Evolutionary conservation across 2,797 vertebrate species (phyloP), one percentile per base, ranked within the genome.

Genomic region (Sardinella longiceps): DNA sequence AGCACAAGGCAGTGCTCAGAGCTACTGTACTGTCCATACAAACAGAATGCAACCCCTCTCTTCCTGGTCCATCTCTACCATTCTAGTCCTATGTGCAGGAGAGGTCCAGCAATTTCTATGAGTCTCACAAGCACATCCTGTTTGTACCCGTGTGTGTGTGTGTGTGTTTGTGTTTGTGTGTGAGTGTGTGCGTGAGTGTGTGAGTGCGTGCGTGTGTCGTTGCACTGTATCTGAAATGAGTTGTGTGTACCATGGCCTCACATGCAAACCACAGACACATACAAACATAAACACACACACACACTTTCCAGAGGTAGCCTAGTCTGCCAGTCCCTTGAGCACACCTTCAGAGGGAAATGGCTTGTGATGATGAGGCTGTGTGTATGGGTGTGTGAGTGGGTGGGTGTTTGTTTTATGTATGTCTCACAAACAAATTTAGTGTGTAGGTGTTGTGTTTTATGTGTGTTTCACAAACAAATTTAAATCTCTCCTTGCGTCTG

Each of bases 221-320:
- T 15, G 5, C 25, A 9, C 12, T 60, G 58, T 63, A 7, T 63
- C 18, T 53, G 51, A 20, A 53, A 20, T 53, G 15, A 53, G 5
- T 53, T 53, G 51, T 20, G 18, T 18, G 4, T 53, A 53, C 18
- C 51, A 15, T 53, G 0, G 80, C 30, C 80, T 53, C 83, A 53
- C 51, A 53, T 3, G 51, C 51, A 53, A 53, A 2, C 18, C 18
- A 0, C 3, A 81, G 81, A 56, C 28, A 39, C 46, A 51, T 60
- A 74, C 88, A 83, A 80, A 10, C 39, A 82, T 37, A 63, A 48
- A 77, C 2, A 20, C 14, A 11, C 46, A 20, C 82, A 53, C 58
- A 7, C 43, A 9, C 18, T 58, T 18, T 25, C n/a, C n/a, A 43
- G 43, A 43, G 43, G 4, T 3, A n/a, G n/a, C n/a, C n/a, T n/a